A percentile compares a stretch with the other conserved stretches of the same genome.
Evolutionary conservation across 2,888 invertebrate genomes (phyloP).

Genomic region (Diadegma fenestrale): DNA sequence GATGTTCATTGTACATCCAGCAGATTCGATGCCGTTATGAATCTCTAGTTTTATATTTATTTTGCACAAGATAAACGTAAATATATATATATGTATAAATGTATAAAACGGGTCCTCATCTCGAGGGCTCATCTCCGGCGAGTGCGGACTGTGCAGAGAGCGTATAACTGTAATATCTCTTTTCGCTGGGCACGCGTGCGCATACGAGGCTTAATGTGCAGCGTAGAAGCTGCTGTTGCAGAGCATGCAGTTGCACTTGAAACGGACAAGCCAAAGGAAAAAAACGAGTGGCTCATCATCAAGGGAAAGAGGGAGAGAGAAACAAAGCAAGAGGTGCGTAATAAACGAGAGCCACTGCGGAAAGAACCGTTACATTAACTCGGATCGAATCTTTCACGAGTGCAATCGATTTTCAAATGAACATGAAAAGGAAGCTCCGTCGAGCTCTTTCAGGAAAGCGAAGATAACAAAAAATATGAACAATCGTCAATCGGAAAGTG

Average conservation of each 20-base stretch:
- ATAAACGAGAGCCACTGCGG: conserved; percentile 55
- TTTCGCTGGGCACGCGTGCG: conserved; percentile 71
- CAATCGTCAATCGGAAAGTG: not conserved
- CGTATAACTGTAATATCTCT: conserved; percentile 80
- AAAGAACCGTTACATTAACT: conserved; percentile 57
- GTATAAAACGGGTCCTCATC: conserved; percentile 79
- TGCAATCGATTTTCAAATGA: conserved; percentile 35
- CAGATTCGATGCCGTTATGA: conserved; percentile 81
- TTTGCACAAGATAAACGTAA: not conserved
- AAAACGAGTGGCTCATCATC: conserved; percentile 24
- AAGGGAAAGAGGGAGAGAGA: conserved; percentile 42
- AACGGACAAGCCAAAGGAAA: conserved; percentile 21
- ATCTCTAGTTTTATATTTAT: conserved; percentile 76
- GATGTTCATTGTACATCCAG: conserved; percentile 72
- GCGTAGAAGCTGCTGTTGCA: conserved; percentile 44
- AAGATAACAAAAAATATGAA: not conserved
- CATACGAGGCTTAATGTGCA: conserved; percentile 63
- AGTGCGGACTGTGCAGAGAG: conserved; percentile 65
- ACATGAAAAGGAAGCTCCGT: conserved; percentile 17
- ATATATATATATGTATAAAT: conserved; percentile 4
- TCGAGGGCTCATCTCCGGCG: conserved; percentile 70
- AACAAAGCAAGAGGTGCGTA: conserved; percentile 46
- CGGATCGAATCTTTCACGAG: conserved; percentile 12
- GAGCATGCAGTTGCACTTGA: conserved; percentile 47
- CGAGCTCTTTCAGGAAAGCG: not conserved